Conservation (phyloP, 2,113 vertebrate genomes). For the Sturnira hondurensis region DNA sequence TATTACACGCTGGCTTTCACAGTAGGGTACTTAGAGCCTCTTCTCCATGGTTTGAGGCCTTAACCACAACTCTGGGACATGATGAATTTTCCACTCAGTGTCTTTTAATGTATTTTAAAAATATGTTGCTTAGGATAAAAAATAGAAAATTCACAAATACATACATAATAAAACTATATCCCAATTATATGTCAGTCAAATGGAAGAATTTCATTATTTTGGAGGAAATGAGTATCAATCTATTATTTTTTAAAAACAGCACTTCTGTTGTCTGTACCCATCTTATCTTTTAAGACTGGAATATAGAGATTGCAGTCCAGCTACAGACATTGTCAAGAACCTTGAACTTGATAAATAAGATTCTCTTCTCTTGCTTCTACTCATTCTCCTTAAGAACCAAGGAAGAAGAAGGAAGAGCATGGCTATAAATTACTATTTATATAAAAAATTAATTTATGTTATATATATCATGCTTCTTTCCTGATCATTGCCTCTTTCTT, state of each 20-base stretch:
- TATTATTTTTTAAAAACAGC: not conserved
- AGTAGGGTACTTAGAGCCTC: not conserved
- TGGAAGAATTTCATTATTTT: not conserved
- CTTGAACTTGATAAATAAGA: not conserved
- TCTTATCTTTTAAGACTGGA: not conserved
- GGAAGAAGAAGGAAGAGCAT: not conserved
- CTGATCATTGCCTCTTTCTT: not conserved
- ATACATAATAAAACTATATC: not conserved
- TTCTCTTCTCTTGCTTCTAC: not conserved
- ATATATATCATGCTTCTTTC: not conserved
- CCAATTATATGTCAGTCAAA: not conserved
- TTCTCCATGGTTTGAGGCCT: constrained; percentile 8
- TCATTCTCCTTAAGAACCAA: not conserved
- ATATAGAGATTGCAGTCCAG: not conserved
- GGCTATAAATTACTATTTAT: not conserved
- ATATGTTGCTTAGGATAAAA: constrained; percentile 10
- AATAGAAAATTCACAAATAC: constrained; percentile 24
- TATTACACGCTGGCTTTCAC: not conserved
- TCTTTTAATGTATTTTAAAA: constrained; percentile 26
- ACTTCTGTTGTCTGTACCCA: not conserved
- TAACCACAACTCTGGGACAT: constrained; percentile 28
- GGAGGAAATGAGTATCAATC: not conserved
- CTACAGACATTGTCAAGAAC: not conserved
- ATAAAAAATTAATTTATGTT: not conserved
- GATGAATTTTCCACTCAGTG: constrained; percentile 21